Evolutionary conservation across 2,888 invertebrate genomes (phyloP), one percentile per base, ranked within the genome.

Genomic region (Parnassius smintheus): DNA sequence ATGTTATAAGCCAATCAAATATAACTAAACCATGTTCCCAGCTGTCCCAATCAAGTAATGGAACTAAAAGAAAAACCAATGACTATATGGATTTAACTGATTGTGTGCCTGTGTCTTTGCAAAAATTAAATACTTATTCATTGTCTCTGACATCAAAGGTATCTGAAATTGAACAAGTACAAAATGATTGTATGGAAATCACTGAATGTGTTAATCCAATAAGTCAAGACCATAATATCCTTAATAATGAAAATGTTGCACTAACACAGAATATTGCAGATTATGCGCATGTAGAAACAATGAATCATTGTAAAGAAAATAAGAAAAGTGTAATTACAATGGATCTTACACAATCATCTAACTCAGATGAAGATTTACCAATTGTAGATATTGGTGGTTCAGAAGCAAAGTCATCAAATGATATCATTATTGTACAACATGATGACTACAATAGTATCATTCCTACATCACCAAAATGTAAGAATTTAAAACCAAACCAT

Each of bases 161-260:
- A 45, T 68, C 82, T 70, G 25, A 67, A 51, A 83, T 79, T 8
- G 82, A 73, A 68, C 78, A 76, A 59, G 80, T 68, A 67, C 80
- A 81, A 2, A 73, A 84, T 77, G 84, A 88, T 73, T 76, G 79
- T 60, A 86, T 89, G 86, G 88, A 89, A 70, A 77, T 87, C 0
- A 87, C 88, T 61, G 75, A 85, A 56, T 88, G 88, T 80, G 74
- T 84, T 58, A 68, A 68, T 48, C 64, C 67, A 35, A 69, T 62
- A 42, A 75, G 74, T 25, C 73, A 78, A 66, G 68, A 67, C 59
- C 64, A 44, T 58, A 8, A 45, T 25, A 44, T 52, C 63, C 65
- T 55, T 62, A 56, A 46, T 61, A 44, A 71, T 50, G 66, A 74
- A 55, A 74, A 75, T 61, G 77, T 83, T 62, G 77, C 83, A 66